Base-by-base conservation (phyloP, 2,113 vertebrate genomes). In the Spilogale gracilis region DNA sequence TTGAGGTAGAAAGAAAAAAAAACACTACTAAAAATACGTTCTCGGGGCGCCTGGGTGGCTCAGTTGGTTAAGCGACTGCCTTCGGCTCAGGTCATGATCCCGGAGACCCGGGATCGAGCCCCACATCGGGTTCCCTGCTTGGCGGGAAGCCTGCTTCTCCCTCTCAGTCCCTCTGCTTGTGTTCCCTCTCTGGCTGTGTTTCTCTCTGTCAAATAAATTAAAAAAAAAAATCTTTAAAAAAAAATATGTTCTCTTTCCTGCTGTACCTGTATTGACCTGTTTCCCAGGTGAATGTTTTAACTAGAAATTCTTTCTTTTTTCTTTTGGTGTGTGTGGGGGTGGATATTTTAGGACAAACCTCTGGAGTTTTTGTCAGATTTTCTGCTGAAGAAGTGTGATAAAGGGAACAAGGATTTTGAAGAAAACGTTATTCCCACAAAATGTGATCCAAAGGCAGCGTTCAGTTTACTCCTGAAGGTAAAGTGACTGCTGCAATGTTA, bases 301-400 rank as follows among this genome's bases (percentile, higher is more conserved):
- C 76, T 14, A 63, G 3, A 9, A 56, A 56, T 65, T 91, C 7
- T 20, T 45, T 71, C 69, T 38, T 74, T 76, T 76, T 30, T 78
- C 74, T 50, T 78, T 50, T 16, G 74, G 45, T 58, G 21, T 82
- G 0, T 61, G 21, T 58, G 56, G 9, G 10, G 38, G 5, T 8
- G 45, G 60, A 8, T n/a, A 95, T 98, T 94, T 95, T 92, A 99
- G 99, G 98, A 98, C 93, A 99, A 98, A 78, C 98, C 99, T 13
- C 10, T 99, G 97, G 98, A 99, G 98, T 99, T 99, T 96, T 97
- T 99, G 10, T 98, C 98, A 14, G 2, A n/a, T 81, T 99, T 98
- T 95, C 97, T 99, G 56, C 95, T 96, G 81, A 99, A 91, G 87
- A 99, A 98, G 97, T 98, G 69, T 45, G 82, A 96, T 16, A 91